These are phyloP conservation scores for Ostrea denselamellosa DNA, from an alignment of 1,140 invertebrate species.

Conservation along the genomic window DNA sequence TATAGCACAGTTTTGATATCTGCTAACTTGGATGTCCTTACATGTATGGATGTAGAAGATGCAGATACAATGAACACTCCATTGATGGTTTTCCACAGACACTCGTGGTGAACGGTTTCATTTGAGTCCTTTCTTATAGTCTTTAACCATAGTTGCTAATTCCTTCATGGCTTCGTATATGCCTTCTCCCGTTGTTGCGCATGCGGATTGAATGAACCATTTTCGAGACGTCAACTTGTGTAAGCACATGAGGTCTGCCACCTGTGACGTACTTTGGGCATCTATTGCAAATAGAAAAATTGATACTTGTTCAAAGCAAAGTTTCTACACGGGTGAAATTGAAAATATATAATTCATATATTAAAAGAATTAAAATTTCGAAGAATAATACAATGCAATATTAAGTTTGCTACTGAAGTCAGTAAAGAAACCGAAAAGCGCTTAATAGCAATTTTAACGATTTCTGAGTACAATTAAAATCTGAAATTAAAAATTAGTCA, in stretches of 20 bases:
- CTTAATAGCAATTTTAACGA: too few species aligned
- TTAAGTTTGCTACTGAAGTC: too few species aligned
- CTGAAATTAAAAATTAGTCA: too few species aligned
- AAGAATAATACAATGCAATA: too few species aligned
- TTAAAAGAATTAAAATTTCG: neutral
- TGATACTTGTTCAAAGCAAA: neutral
- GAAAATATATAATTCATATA: neutral
- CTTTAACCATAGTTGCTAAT: constrained; percentile 57
- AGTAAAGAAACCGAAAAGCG: too few species aligned
- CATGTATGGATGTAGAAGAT: too few species aligned
- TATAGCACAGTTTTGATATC: too few species aligned
- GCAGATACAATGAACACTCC: neutral
- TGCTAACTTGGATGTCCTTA: too few species aligned
- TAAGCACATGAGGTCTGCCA: constrained; percentile 59
- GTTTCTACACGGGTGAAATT: neutral
- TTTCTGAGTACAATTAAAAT: too few species aligned
- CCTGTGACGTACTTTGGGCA: constrained; percentile 63
- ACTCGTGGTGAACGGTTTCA: neutral
- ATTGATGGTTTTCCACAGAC: neutral
- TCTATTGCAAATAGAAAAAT: constrained; percentile 48
- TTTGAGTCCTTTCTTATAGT: constrained; percentile 49
- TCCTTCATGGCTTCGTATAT: constrained; percentile 62
- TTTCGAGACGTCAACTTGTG: constrained; percentile 49
- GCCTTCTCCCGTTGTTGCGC: constrained; percentile 62
- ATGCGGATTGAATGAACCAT: constrained; percentile 60